Base-by-base conservation (phyloP, 1,140 invertebrate genomes). In the Hyles vespertilio region DNA sequence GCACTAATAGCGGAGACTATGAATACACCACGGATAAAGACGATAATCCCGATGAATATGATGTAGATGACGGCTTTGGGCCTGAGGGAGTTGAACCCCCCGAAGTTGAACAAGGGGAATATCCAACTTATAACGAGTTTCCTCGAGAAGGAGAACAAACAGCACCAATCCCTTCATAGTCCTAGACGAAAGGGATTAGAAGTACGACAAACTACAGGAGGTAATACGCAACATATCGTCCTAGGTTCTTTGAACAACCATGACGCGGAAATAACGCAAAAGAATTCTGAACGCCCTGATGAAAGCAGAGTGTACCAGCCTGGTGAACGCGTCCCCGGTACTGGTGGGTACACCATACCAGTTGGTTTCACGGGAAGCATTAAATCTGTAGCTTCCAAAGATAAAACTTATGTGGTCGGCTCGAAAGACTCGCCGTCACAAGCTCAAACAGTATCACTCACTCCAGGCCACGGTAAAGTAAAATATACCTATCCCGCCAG, bases 331-430 rank as follows among this genome's bases (percentile, higher is more conserved):
- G 80, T 94, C 43, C 92, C 92, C 0, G 92, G 92, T 1, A 91
- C 90, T 12, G 88, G 91, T 10, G 93, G 92, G 2, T 94, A 92
- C 58, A 91, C 90, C 11, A 92, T 94, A 58, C 93, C 94, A 2
- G 61, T 88, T 32, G 93, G 93, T n/a, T 93, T 94, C 66, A 89
- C 93, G 58, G 93, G 92, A 0, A 92, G 91, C 79, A 90, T 94
- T 2, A 90, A 89, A 61, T 92, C 93, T 2, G 87, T 92, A 5
- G 89, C 92, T 2, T 90, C 89, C 6, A 92, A 91, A 45, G 89
- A 90, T 11, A 91, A 91, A 50, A 93, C 91, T 1, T 89, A 89
- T 56, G 91, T 91, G 0, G 85, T 90, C 12, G 89, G 91, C 0
- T 85, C 89, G 6, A 89, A 89, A 40, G 89, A 91, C 52, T 90